Percentiles rank a stretch among this genome's conserved stretches.
Evolutionary conservation across 1,140 invertebrate genomes (phyloP).

Genomic region (Pachypeltis micranthus): DNA sequence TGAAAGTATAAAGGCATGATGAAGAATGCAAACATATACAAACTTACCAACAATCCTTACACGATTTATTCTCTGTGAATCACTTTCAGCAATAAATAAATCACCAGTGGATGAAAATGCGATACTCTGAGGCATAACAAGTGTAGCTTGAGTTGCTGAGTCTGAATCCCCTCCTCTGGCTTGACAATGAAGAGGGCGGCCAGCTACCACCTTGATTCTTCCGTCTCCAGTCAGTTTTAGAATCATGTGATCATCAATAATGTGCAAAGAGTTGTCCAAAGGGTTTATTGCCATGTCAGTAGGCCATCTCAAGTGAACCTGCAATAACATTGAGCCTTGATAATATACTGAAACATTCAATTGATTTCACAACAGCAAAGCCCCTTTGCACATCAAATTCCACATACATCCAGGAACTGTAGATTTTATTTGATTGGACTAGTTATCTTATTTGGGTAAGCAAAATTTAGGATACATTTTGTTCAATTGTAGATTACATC

Average conservation of each 20-base stretch:
- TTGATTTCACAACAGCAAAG: too few species aligned
- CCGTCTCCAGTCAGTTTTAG: constrained; percentile 81
- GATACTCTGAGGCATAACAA: constrained; percentile 87
- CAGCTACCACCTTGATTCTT: constrained; percentile 81
- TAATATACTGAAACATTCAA: too few species aligned
- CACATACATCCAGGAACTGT: too few species aligned
- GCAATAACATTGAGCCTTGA: constrained; percentile 24
- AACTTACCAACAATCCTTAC: constrained; percentile 62
- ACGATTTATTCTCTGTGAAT: constrained; percentile 86
- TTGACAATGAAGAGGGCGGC: constrained; percentile 79
- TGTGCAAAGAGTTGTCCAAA: constrained; percentile 84
- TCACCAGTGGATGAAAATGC: constrained; percentile 90
- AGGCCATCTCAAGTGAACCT: constrained; percentile 85
- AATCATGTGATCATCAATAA: constrained; percentile 92
- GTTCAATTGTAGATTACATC: too few species aligned
- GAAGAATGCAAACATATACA: neutral
- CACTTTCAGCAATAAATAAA: constrained; percentile 87
- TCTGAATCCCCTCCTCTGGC: constrained; percentile 61
- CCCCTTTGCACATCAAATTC: too few species aligned
- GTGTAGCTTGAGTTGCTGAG: constrained; percentile 72
- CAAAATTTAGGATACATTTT: too few species aligned
- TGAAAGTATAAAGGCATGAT: constrained; percentile 22
- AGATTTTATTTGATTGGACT: too few species aligned
- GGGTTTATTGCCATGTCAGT: constrained; percentile 88
- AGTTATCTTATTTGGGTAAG: too few species aligned